phyloP scores from a whole-genome alignment of 2,888 invertebrate genomes.

The Anorthoa munda region DNA sequence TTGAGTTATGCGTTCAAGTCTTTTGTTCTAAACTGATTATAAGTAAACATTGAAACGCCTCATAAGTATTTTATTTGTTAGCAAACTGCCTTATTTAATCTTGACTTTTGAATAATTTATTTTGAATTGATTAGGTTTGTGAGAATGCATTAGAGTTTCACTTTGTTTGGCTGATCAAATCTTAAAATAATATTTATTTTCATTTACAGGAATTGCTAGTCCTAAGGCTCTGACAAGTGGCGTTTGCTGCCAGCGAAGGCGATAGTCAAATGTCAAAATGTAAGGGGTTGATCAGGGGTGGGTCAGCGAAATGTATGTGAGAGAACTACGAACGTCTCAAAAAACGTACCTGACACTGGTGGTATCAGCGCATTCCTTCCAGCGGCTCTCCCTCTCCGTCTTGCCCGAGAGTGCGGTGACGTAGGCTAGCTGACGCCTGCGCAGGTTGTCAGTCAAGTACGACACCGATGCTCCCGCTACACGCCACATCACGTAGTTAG shows the following conservation, averaged over 20 bases:
- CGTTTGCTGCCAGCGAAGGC: too few relatives aligned
- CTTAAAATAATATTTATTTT: too few relatives aligned
- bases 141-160: too few relatives aligned
- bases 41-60: not conserved
- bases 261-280: too few relatives aligned
- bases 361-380: constrained; percentile 97
- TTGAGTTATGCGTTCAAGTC: constrained; percentile 5
- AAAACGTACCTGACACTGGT: constrained; percentile 93
- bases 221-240: too few relatives aligned
- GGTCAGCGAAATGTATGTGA: too few relatives aligned
- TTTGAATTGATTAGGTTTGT: too few relatives aligned
- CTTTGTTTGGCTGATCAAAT: too few relatives aligned
- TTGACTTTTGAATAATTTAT: too few relatives aligned
- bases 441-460: constrained; percentile 94
- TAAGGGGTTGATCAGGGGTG: too few relatives aligned
- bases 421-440: constrained; percentile 95
- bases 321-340: not conserved
- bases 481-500: constrained; percentile 98
- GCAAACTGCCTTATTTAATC: too few relatives aligned
- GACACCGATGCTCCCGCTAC: constrained; percentile 95
- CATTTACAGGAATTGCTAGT: too few relatives aligned
- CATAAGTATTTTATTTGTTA: not conserved
- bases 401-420: constrained; percentile 95
- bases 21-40: constrained; percentile 5
- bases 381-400: constrained; percentile 96